Evolutionary conservation across 1,140 invertebrate genomes (phyloP).

Genomic region (Zaprionus camerounensis): DNA sequence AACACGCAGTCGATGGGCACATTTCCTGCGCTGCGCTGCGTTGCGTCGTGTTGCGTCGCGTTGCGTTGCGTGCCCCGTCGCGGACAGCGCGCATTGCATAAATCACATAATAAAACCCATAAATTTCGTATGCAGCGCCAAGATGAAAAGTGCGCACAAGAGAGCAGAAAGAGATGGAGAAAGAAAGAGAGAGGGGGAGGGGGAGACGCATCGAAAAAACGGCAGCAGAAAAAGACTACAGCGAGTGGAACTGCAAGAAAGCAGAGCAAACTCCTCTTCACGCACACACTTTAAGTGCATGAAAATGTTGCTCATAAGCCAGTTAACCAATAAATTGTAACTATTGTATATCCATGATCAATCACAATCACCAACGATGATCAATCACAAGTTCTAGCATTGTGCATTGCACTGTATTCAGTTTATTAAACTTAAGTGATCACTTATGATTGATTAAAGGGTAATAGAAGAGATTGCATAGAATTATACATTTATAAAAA

Average conservation of each 20-base stretch:
- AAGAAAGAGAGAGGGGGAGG: slow-evolving; percentile 16
- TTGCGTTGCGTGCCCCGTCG: slow-evolving; percentile 54
- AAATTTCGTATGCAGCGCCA: slow-evolving; percentile 74
- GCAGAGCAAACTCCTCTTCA: not conserved
- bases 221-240: slow-evolving; percentile 8
- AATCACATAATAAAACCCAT: slow-evolving; percentile 82
- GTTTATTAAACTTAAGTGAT: too few relatives aligned
- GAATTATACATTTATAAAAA: too few relatives aligned
- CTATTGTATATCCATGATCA: not conserved
- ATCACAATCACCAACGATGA: not conserved
- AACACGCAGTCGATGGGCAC: slow-evolving; percentile 79
- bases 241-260: not conserved
- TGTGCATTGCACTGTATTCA: too few relatives aligned
- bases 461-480: too few relatives aligned
- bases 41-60: slow-evolving; percentile 15
- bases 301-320: slow-evolving; percentile 25
- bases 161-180: not conserved
- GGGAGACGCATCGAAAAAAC: not conserved
- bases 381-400: not conserved
- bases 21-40: slow-evolving; percentile 71
- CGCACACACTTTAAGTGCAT: slow-evolving; percentile 14
- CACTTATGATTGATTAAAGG: too few relatives aligned
- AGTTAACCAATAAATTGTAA: not conserved
- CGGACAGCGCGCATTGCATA: slow-evolving; percentile 66
- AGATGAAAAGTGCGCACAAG: slow-evolving; percentile 54